These are phyloP conservation scores for Phaonia tiefii DNA, from an alignment of 2,888 invertebrate species.

Conservation along the genomic window DNA sequence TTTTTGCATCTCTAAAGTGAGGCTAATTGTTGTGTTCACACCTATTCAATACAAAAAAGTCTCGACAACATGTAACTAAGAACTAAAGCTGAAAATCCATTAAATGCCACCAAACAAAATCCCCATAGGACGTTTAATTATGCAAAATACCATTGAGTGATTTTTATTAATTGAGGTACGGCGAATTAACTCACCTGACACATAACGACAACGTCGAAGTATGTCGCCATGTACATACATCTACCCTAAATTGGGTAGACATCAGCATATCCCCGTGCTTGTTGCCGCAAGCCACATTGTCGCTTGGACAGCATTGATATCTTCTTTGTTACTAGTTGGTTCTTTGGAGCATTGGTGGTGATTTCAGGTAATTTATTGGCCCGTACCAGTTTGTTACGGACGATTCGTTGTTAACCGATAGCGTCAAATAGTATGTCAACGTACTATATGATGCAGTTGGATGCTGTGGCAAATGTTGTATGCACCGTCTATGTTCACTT, in stretches of 20 bases:
- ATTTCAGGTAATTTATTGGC: conserved; percentile 26
- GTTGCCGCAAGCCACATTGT: not conserved
- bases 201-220: not conserved
- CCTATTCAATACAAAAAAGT: conserved; percentile 59
- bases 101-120: conserved; percentile 44
- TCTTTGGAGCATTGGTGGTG: too few species aligned
- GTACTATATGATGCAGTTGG: conserved; percentile 29
- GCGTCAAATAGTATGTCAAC: conserved; percentile 17
- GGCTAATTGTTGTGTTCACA: conserved; percentile 66
- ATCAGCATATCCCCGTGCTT: not conserved
- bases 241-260: not conserved
- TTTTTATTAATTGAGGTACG: conserved; percentile 64
- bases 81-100: conserved; percentile 34
- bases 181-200: conserved; percentile 51
- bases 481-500: conserved; percentile 32
- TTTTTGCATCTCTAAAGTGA: conserved; percentile 30
- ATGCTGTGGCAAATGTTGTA: conserved; percentile 59
- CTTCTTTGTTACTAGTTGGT: too few species aligned
- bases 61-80: conserved; percentile 28
- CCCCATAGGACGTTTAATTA: conserved; percentile 64
- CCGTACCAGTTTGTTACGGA: conserved; percentile 30
- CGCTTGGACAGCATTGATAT: conserved; percentile 8
- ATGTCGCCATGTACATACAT: not conserved
- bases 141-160: conserved; percentile 64
- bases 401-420: conserved; percentile 13